These are phyloP conservation scores for Hippopotamyrus pictus DNA, from an alignment of 2,797 vertebrate genomes.

Conservation along the genomic window DNA sequence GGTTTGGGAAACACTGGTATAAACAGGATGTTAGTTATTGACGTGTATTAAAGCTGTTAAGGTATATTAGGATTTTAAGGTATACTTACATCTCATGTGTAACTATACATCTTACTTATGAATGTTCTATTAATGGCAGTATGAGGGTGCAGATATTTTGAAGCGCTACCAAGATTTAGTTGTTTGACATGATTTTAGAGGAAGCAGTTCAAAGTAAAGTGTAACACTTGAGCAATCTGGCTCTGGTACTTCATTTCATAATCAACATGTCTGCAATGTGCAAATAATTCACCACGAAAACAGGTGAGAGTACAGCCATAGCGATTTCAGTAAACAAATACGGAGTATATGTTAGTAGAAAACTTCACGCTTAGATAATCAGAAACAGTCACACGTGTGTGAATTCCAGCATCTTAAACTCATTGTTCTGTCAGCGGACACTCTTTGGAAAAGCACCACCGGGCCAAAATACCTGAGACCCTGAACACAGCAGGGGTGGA, in stretches of 20 bases:
- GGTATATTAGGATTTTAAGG: neutral
- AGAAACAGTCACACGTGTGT: neutral
- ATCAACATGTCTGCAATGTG: slow-evolving; percentile 1
- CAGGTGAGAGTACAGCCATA: neutral
- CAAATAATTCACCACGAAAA: neutral
- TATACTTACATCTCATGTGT: neutral
- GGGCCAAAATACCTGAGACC: neutral
- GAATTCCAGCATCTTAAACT: neutral
- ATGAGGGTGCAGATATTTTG: neutral
- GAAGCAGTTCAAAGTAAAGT: neutral
- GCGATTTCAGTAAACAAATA: neutral
- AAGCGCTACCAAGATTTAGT: neutral
- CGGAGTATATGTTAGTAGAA: neutral
- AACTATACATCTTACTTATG: neutral
- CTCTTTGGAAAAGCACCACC: neutral
- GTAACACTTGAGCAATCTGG: neutral
- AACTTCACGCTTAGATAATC: neutral
- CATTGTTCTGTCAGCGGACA: neutral
- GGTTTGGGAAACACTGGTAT: neutral
- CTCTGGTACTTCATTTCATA: neutral
- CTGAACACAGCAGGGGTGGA: neutral
- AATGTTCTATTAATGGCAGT: neutral
- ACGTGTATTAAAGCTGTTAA: neutral
- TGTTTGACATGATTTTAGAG: neutral
- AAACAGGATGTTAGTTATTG: neutral